phyloP scores from a whole-genome alignment of 2,888 invertebrate species.

The Cremastobaeus sp. region DNA sequence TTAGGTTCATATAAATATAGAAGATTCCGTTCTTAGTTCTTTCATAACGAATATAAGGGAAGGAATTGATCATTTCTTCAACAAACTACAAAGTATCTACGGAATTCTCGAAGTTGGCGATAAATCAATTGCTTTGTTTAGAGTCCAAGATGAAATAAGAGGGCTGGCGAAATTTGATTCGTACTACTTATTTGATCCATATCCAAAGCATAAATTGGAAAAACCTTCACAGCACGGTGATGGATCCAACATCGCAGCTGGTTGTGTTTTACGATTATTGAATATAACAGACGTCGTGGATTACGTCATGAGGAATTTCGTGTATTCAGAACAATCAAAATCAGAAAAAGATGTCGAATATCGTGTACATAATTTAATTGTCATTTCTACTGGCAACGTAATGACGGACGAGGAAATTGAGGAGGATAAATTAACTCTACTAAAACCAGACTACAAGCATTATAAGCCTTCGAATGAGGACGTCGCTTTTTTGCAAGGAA shows the following conservation, averaged over 20 bases:
- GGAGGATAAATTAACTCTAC: constrained; percentile 66
- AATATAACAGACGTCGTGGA: constrained; percentile 72
- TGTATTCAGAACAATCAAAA: neutral
- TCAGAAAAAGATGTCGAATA: constrained; percentile 64
- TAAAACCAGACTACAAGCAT: constrained; percentile 76
- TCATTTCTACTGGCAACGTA: constrained; percentile 62
- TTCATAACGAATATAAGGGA: constrained; percentile 69
- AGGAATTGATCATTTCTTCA: constrained; percentile 76
- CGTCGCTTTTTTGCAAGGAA: constrained; percentile 73
- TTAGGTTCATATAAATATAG: constrained; percentile 71
- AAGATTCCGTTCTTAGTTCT: constrained; percentile 68
- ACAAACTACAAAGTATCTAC: constrained; percentile 64
- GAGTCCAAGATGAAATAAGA: constrained; percentile 69
- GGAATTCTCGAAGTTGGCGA: constrained; percentile 76
- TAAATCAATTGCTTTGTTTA: constrained; percentile 77
- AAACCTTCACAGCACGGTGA: constrained; percentile 4
- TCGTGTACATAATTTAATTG: constrained; percentile 68
- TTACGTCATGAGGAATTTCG: constrained; percentile 72
- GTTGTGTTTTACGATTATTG: constrained; percentile 76
- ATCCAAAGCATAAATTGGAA: constrained; percentile 72
- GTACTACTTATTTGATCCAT: constrained; percentile 79
- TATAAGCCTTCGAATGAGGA: constrained; percentile 75
- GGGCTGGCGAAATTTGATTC: constrained; percentile 62
- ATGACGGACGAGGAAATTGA: constrained; percentile 72
- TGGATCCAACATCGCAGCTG: too few species aligned